Base-by-base conservation (phyloP, 2,797 vertebrate genomes). In the Phoebastria nigripes region DNA sequence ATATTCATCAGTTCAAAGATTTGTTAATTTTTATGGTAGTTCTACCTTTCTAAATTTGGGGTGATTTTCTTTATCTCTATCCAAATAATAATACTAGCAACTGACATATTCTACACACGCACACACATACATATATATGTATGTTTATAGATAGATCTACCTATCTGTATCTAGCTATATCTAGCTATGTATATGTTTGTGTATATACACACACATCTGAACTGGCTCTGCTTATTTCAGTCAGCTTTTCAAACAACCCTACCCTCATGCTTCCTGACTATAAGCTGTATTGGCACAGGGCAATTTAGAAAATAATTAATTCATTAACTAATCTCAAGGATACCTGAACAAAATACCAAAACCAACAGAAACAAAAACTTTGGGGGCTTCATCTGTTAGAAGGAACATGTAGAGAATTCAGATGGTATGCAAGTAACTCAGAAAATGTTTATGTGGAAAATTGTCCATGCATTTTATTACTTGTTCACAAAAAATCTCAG, bases 381-480 rank as follows among this genome's bases (percentile, higher is more conserved):
- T 2, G 4, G 79, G 59, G 82, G 84, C 21, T 94, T 95, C 76
- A 54, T 91, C 89, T 39, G 49, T 91, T 91, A 83, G 72, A 96
- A 96, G 62, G 83, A 94, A 79, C 80, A 92, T 9, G 35, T 26
- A 86, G 91, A 82, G 78, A 83, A 96, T 91, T 91, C 65, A 83
- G 86, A 92, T 8, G 79, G 86, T 70, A 69, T 79, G 80, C 66
- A 90, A 93, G 90, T 77, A 95, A 94, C 56, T 85, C 73, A 70
- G 66, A 95, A 97, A 97, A 97, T 80, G 56, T 94, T 96, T 94
- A 80, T 93, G 89, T 93, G 87, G 90, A 94, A 96, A 97, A 97
- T 73, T 94, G 88, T 33, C 90, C 94, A 89, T 93, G 95, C 93
- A 93, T 97, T 96, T 96, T 97, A 94, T 95, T 94, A 95, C 94